Conservation (phyloP, 2,888 invertebrate genomes). For the Cephus pulcher region DNA sequence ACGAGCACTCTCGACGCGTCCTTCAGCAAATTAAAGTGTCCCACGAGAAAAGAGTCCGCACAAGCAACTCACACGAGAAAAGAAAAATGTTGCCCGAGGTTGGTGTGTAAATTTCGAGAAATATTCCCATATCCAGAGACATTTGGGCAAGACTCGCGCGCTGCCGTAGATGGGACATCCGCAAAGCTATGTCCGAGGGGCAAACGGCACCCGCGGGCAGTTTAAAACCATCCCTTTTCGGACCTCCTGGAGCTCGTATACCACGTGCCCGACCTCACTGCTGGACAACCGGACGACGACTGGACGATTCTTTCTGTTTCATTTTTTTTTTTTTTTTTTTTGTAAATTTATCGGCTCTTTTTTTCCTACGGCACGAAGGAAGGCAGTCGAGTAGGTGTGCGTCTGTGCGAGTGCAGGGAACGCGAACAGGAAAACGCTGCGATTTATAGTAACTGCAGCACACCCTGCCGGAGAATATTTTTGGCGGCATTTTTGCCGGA, state of each 20-base stretch:
- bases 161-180: not conserved
- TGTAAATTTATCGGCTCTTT: not conserved
- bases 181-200: not conserved
- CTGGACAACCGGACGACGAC: not conserved
- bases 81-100: not conserved
- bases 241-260: not conserved
- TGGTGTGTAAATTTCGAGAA: not conserved
- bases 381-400: not conserved
- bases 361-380: not conserved
- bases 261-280: not conserved
- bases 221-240: not conserved
- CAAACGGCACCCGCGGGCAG: not conserved
- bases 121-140: not conserved
- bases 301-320: not conserved
- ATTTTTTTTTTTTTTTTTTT: not conserved
- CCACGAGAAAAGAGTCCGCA: not conserved
- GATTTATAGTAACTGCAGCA: conserved; percentile 57
- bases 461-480: conserved; percentile 57
- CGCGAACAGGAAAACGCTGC: conserved; percentile 41
- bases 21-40: not conserved
- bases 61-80: not conserved
- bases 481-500: conserved; percentile 51
- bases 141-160: not conserved
- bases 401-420: not conserved
- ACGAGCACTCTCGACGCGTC: not conserved